Evolutionary conservation across 1,140 invertebrate genomes (phyloP).

Genomic region (Danaus melanippus): DNA sequence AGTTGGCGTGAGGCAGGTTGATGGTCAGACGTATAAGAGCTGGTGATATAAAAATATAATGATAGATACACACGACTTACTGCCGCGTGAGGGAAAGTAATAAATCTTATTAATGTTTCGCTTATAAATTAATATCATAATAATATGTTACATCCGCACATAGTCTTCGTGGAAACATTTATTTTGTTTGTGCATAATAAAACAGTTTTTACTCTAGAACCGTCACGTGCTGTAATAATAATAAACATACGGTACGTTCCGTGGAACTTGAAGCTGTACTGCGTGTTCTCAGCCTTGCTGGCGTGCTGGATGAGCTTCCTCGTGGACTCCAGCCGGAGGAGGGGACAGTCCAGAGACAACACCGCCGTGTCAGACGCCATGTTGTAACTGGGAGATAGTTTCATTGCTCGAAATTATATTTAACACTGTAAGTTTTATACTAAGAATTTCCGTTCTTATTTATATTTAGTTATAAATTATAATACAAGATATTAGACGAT

Average conservation of each 20-base stretch:
- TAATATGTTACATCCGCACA: no score
- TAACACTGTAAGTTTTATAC: background rate
- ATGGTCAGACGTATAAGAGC: conserved; percentile 39
- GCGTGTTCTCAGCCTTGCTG: conserved; percentile 30
- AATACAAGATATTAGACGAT: no score
- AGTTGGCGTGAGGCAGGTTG: conserved; percentile 24
- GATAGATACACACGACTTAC: no score
- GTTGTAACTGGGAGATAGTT: conserved; percentile 36
- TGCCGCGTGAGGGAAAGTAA: no score
- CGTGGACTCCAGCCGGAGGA: conserved; percentile 37
- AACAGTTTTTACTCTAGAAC: no score
- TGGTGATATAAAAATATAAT: conserved; percentile 8
- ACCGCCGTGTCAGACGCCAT: conserved; percentile 24
- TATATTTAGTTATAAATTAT: conserved; percentile 19
- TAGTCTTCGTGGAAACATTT: no score
- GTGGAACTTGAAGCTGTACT: conserved; percentile 31
- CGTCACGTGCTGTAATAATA: background rate
- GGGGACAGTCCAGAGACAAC: conserved; percentile 36
- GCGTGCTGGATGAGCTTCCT: conserved; percentile 40
- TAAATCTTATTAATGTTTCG: no score
- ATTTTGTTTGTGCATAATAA: no score
- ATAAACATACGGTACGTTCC: conserved; percentile 44
- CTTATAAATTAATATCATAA: no score
- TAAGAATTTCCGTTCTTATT: background rate
- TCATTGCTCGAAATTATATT: no score